Evolutionary conservation across 1,140 invertebrate genomes (phyloP), one percentile per base, ranked within the genome.

Genomic region (Drosophila lacertosa): DNA sequence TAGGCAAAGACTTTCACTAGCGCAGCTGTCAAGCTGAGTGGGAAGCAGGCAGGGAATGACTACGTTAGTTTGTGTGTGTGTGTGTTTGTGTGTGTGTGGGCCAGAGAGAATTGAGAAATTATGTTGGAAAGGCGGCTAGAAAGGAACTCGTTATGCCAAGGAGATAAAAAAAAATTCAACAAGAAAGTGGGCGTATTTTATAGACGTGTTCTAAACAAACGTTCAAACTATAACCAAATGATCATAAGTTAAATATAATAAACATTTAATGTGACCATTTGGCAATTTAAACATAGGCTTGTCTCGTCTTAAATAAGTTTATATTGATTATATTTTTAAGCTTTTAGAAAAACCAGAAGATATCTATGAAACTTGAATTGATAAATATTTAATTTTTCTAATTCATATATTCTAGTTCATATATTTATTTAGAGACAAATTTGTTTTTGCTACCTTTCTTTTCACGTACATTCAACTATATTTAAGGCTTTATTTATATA

Each of bases 1-100:
- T 77, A 76, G 62, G 67, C 58, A 45, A 62, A 79, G 71, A 80
- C 77, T 80, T 80, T 80, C 77, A 80, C 77, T 70, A 50, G 37
- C 60, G 37, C 60, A 71, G 58, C 44, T 79, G 72, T 58, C 60
- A 70, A 79, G 77, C n/a, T 79, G 77, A 64, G 55, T 67, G 55
- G 69, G 63, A 58, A 59, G 68, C 44, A 35, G 26, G 26, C 26
- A 9, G 26, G 6, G 26, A 1, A 6, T 53, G 39, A 53, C 26
- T 51, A 24, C 51, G 10, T 22, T 15, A 15, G 33, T 33, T n/a
- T n/a, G 32, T 33, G 7, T 35, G 32, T 35, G 32, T 35, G 32
- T 35, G 11, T 42, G 39, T 42, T 13, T 15, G 50, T 54, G 35
- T 26, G 48, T 51, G 48, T 26, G 44, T 22, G 44, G 35, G 51